Conservation (phyloP, 2,113 vertebrate genomes). For the Rhineura floridana region DNA sequence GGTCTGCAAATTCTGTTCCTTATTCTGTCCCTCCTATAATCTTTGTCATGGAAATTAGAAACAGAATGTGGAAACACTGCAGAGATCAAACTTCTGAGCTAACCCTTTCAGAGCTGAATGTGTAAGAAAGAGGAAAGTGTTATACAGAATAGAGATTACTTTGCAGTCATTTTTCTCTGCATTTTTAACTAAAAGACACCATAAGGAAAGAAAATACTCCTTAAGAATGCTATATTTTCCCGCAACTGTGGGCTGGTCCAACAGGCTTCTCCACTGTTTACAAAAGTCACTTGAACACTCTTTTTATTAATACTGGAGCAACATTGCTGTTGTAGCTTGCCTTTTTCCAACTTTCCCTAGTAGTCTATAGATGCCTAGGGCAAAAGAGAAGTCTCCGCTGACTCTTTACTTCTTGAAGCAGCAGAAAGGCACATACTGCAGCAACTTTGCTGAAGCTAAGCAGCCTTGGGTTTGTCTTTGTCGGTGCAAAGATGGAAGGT, state of each 20-base stretch:
- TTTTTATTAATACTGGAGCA: neutral
- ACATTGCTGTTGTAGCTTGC: neutral
- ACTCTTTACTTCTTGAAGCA: neutral
- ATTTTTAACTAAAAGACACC: neutral
- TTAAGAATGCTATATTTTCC: neutral
- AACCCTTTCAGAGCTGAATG: constrained; percentile 66
- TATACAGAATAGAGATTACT: neutral
- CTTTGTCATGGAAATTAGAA: constrained; percentile 86
- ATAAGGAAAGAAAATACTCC: neutral
- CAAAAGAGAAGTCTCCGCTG: too few species aligned
- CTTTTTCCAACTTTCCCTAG: neutral
- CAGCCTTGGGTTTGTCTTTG: neutral
- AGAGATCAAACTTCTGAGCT: constrained; percentile 70
- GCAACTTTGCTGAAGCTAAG: neutral
- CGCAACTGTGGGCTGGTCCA: neutral
- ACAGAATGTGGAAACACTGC: constrained; percentile 78
- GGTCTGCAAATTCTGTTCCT: constrained; percentile 78
- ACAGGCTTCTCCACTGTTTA: neutral
- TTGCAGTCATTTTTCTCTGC: neutral
- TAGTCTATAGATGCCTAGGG: neutral
- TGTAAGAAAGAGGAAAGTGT: accelerated
- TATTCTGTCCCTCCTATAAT: constrained; percentile 80
- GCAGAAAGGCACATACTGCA: neutral
- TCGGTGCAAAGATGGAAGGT: neutral
- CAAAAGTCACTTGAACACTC: neutral